Evolutionary conservation across 2,888 invertebrate species (phyloP).

Genomic region (Helleia helle): DNA sequence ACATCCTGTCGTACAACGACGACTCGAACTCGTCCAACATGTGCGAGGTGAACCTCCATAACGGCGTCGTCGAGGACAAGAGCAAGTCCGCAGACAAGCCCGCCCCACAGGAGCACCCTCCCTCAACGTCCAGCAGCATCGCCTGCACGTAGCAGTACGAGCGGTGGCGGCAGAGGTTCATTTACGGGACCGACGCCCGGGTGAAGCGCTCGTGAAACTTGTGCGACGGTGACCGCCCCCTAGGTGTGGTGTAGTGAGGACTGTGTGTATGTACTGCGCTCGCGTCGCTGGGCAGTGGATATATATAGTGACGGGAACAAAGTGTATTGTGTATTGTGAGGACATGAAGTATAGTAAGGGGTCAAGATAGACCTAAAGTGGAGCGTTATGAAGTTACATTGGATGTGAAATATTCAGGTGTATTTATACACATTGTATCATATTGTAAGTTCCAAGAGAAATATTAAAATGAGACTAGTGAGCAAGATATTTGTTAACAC

Average conservation of each 20-base stretch:
- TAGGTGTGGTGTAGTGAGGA: slow-evolving; percentile 14
- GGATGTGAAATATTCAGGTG: background rate
- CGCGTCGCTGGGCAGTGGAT: no score
- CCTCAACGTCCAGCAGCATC: slow-evolving; percentile 45
- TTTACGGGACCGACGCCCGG: slow-evolving; percentile 43
- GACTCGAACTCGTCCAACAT: slow-evolving; percentile 64
- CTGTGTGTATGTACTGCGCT: no score
- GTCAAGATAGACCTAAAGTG: no score
- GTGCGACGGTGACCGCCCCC: slow-evolving; percentile 12
- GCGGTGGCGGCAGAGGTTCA: slow-evolving; percentile 57
- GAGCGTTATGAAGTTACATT: no score
- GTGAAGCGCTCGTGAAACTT: slow-evolving; percentile 31
- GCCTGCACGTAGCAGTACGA: slow-evolving; percentile 66
- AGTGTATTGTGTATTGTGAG: slow-evolving; percentile 5
- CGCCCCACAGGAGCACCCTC: slow-evolving; percentile 25
- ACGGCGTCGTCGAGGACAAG: slow-evolving; percentile 25
- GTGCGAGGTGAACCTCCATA: slow-evolving; percentile 50
- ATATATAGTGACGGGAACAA: slow-evolving; percentile 4
- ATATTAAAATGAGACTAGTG: no score
- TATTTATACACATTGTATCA: background rate
- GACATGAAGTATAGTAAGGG: background rate
- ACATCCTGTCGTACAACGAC: slow-evolving; percentile 56
- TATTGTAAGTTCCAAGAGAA: no score
- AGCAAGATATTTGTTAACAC: no score
- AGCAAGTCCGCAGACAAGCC: slow-evolving; percentile 27